Evolutionary conservation across 2,113 vertebrate species (phyloP).

Genomic region (Mormyrus iriodes): DNA sequence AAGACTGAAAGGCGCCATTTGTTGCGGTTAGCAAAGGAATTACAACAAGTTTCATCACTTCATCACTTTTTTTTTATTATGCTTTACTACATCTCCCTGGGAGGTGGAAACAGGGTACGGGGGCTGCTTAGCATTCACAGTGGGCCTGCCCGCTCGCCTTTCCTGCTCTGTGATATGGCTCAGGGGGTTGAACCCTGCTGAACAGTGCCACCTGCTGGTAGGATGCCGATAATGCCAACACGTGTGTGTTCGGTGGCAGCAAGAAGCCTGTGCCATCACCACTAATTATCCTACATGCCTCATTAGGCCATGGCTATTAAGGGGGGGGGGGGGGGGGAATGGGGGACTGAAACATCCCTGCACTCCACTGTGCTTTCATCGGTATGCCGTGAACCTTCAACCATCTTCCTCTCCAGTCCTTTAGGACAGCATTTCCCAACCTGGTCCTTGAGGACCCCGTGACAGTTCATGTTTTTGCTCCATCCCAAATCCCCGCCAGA

Average conservation of each 20-base stretch:
- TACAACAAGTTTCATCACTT: conserved; percentile 60
- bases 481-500: neutral
- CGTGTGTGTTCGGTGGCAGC: conserved; percentile 9
- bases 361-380: neutral
- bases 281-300: conserved; percentile 49
- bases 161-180: neutral
- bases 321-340: neutral
- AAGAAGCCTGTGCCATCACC: conserved; percentile 37
- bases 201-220: conserved; percentile 31
- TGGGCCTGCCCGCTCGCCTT: conserved; percentile 30
- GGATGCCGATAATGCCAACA: conserved; percentile 9
- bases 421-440: too few relatives aligned
- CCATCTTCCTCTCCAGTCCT: neutral
- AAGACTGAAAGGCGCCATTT: conserved; percentile 34
- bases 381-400: neutral
- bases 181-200: conserved; percentile 1
- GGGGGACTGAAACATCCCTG: neutral
- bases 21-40: conserved; percentile 44
- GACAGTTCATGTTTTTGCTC: too few relatives aligned
- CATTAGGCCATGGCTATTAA: conserved; percentile 39
- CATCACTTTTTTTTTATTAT: conserved; percentile 41
- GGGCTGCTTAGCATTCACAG: conserved; percentile 34
- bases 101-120: conserved; percentile 25
- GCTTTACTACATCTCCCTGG: conserved; percentile 43
- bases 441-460: too few relatives aligned